Conservation (phyloP, 2,113 vertebrate species). For the Xenopus laevis region DNA sequence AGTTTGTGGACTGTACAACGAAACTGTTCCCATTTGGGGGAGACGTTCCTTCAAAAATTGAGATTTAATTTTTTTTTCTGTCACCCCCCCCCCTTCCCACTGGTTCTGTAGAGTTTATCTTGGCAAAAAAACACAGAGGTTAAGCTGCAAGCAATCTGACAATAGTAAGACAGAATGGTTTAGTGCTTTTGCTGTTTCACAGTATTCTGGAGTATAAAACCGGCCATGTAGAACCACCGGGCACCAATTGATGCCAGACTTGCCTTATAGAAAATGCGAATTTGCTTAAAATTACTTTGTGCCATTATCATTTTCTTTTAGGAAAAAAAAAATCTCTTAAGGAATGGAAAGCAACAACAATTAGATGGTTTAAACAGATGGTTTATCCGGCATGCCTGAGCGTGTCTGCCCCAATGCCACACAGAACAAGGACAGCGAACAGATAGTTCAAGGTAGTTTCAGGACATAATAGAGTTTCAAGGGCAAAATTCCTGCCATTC, state of each 20-base stretch:
- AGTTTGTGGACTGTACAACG: conserved; percentile 74
- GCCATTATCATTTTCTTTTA: too few relatives aligned
- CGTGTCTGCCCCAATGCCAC: too few relatives aligned
- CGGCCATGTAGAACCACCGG: conserved; percentile 21
- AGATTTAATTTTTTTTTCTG: conserved; percentile 28
- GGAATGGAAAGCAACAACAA: too few relatives aligned
- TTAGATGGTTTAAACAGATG: too few relatives aligned
- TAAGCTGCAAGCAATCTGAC: conserved; percentile 47
- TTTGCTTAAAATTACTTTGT: too few relatives aligned
- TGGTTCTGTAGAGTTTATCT: conserved; percentile 18
- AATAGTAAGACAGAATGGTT: conserved; percentile 42
- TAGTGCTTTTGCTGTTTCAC: conserved; percentile 28
- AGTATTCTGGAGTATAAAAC: conserved; percentile 34
- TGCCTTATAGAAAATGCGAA: too few relatives aligned
- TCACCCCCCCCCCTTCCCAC: background rate
- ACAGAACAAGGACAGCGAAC: too few relatives aligned
- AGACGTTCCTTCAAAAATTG: conserved; percentile 65
- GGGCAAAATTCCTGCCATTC: too few relatives aligned
- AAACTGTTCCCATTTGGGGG: conserved; percentile 73
- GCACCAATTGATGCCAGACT: conserved; percentile 15
- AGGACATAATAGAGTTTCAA: too few relatives aligned
- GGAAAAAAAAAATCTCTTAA: too few relatives aligned
- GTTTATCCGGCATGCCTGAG: too few relatives aligned
- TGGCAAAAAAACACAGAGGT: conserved; percentile 38
- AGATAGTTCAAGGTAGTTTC: too few relatives aligned